phyloP scores from a whole-genome alignment of 2,888 invertebrate species.

The Acheta domesticus region DNA sequence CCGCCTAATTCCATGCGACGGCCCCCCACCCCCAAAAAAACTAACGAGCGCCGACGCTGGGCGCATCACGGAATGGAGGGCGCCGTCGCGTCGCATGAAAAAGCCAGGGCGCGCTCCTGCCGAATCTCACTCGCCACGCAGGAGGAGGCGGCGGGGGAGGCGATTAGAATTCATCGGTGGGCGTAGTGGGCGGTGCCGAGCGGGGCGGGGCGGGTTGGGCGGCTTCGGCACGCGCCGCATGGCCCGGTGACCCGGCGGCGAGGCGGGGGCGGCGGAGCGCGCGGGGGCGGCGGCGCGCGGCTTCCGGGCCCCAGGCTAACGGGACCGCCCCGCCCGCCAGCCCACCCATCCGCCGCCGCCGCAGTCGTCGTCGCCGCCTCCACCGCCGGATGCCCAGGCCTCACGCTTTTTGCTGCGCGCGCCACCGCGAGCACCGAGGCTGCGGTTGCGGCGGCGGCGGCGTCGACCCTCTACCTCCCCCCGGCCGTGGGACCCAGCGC shows the following conservation, averaged over 20 bases:
- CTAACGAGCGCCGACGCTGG: too few relatives aligned
- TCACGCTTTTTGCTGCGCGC: too few relatives aligned
- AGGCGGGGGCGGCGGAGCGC: not conserved
- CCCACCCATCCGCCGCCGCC: not conserved
- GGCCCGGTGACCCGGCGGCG: not conserved
- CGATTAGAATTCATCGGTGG: not conserved
- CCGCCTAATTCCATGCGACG: too few relatives aligned
- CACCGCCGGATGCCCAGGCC: not conserved
- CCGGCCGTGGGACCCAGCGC: too few relatives aligned
- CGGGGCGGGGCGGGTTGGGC: not conserved
- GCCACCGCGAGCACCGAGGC: too few relatives aligned
- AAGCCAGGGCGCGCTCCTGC: too few relatives aligned
- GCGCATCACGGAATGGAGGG: too few relatives aligned
- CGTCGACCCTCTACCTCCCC: too few relatives aligned
- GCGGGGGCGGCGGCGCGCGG: not conserved
- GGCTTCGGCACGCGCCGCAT: not conserved
- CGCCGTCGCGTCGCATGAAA: too few relatives aligned
- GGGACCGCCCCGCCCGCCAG: not conserved
- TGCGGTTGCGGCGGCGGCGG: too few relatives aligned
- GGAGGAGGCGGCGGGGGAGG: not conserved
- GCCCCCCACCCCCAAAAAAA: too few relatives aligned
- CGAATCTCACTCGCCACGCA: not conserved
- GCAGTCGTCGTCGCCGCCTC: not conserved
- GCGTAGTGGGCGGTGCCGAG: not conserved
- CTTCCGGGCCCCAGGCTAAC: not conserved